Evolutionary conservation across 2,797 vertebrate species (phyloP), one percentile per base, ranked within the genome.

Genomic region (Distichodus sexfasciatus): DNA sequence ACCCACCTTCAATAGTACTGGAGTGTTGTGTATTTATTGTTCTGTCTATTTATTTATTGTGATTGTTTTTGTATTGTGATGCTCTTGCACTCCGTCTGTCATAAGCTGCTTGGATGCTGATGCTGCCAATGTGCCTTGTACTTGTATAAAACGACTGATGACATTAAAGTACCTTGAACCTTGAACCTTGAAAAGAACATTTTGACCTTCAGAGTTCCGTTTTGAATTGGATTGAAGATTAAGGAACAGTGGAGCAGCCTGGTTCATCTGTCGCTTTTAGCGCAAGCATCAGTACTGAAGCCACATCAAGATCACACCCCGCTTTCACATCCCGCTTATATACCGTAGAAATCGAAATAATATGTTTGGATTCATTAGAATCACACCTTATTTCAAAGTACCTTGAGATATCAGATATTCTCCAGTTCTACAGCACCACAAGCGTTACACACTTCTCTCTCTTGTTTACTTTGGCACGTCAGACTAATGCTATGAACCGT

Each of bases 401-500:
- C 9, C 4, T 33, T 10, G 3, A 33, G 4, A 44, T 15, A 46
- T 21, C 17, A 29, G 29, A 63, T 12, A 35, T 8, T 12, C 4
- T 3, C 17, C 31, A 47, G 15, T 54, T 54, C 4, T 4, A 28
- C n/a, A 51, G n/a, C 47, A 43, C 41, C n/a, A 26, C 2, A 7
- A 23, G 61, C 28, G 51, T 35, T 6, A n/a, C 26, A 15, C 29
- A 40, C 3, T 24, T 10, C 5, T 15, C 4, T 33, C 17, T 43
- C 33, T 35, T 54, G 7, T 61, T 71, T 71, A 46, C 36, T 51
- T 44, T 68, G 31, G 44, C 17, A 50, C 69, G 46, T 55, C 47
- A 9, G 33, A 46, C 38, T n/a, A 55, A 61, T 46, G 4, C 38
- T 58, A 53, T 54, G 33, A 57, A 23, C 23, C 24, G 43, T 36